Evolutionary conservation across 2,797 vertebrate genomes (phyloP).

Genomic region (Melanotaenia boesemani): DNA sequence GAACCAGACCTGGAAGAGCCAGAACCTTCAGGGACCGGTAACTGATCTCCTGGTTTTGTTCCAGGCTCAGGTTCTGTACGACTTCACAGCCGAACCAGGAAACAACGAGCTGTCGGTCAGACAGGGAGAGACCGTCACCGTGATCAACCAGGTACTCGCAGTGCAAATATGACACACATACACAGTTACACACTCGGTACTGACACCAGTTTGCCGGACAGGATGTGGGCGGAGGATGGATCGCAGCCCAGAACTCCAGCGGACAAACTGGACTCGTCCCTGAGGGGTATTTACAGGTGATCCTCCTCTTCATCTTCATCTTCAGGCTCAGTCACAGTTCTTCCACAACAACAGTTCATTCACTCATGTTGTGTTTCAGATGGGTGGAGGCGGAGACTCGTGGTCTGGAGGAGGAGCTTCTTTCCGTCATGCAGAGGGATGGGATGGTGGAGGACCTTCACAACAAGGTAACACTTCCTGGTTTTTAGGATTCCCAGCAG

Average conservation of each 20-base stretch:
- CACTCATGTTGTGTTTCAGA: slow-evolving; percentile 16
- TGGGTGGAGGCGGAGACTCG: slow-evolving; percentile 6
- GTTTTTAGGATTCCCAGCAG: too few relatives aligned
- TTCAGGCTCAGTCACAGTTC: background rate
- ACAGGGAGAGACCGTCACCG: slow-evolving; percentile 88
- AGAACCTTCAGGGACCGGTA: too few relatives aligned
- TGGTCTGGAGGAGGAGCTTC: slow-evolving; percentile 9
- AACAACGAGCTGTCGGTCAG: slow-evolving; percentile 90
- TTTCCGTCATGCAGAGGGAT: slow-evolving; percentile 14
- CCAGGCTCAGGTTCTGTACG: slow-evolving; percentile 91
- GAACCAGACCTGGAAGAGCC: too few relatives aligned
- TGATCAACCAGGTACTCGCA: slow-evolving; percentile 86
- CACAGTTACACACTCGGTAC: background rate
- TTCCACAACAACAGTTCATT: background rate
- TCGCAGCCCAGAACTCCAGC: slow-evolving; percentile 87
- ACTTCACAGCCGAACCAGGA: slow-evolving; percentile 91
- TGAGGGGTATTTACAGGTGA: slow-evolving; percentile 90
- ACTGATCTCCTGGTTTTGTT: slow-evolving; percentile 6
- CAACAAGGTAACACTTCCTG: slow-evolving; percentile 19
- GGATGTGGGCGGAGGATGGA: slow-evolving; percentile 92
- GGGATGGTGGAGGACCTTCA: slow-evolving; percentile 9
- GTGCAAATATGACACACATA: background rate
- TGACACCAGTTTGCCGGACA: slow-evolving; percentile 46
- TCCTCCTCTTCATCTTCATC: background rate
- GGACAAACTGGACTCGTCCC: slow-evolving; percentile 89